Conservation (phyloP, 2,113 vertebrate genomes). For the Anarhynchus alexandrinus region DNA sequence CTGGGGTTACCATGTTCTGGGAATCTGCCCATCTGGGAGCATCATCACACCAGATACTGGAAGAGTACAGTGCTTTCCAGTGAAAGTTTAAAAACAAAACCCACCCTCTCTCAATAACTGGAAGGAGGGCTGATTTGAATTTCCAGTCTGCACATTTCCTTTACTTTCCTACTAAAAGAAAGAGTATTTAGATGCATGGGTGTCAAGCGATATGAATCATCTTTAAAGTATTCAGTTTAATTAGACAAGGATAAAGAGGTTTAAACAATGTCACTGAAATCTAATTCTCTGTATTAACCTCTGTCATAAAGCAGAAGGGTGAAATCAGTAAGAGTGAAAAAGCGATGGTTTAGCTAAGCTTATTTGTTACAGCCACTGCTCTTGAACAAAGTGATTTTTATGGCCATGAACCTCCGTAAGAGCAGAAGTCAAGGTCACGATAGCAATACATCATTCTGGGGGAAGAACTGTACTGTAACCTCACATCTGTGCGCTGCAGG, state of each 20-base stretch:
- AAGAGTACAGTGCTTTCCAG: not conserved
- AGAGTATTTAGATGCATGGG: not conserved
- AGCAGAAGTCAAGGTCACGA: slow-evolving; percentile 10
- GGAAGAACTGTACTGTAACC: slow-evolving; percentile 7
- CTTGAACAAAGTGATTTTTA: slow-evolving; percentile 73
- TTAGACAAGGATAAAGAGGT: slow-evolving; percentile 76
- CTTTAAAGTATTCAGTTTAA: slow-evolving; percentile 74
- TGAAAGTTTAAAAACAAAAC: not conserved
- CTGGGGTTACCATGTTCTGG: not conserved
- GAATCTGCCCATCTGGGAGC: not conserved
- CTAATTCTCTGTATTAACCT: slow-evolving; percentile 64
- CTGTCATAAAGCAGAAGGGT: slow-evolving; percentile 60
- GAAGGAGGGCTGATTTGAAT: not conserved
- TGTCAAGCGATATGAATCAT: slow-evolving; percentile 50
- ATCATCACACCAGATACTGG: not conserved
- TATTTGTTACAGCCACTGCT: slow-evolving; percentile 74
- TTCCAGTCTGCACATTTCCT: not conserved
- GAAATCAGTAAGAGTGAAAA: slow-evolving; percentile 73
- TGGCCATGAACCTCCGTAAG: slow-evolving; percentile 20
- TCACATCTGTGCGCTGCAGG: not conserved
- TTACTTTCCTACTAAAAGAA: not conserved
- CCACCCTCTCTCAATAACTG: not conserved
- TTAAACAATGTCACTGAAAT: slow-evolving; percentile 62
- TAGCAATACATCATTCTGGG: slow-evolving; percentile 27
- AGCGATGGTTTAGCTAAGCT: slow-evolving; percentile 65